Percentiles rank a stretch among this genome's conserved stretches.
Conservation (phyloP, 2,888 invertebrate species). For the Achlya flavicornis region DNA sequence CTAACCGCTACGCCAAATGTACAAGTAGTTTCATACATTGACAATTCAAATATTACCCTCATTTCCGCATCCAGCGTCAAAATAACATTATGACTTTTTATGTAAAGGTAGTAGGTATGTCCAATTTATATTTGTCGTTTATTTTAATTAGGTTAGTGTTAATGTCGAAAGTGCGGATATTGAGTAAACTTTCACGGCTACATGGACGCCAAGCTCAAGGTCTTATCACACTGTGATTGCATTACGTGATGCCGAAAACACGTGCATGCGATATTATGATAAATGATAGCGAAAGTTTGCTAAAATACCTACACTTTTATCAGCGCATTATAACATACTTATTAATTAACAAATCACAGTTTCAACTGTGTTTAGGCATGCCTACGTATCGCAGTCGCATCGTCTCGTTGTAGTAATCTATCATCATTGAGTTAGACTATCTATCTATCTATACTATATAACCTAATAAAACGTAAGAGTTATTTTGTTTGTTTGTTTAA, state of each 20-base stretch:
- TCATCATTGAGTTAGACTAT: too few species aligned
- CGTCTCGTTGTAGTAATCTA: too few species aligned
- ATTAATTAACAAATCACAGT: too few species aligned
- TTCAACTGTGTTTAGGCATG: too few species aligned
- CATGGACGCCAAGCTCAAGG: slow-evolving; percentile 2
- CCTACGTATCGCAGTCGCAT: too few species aligned
- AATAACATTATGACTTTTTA: not conserved
- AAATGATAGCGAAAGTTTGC: not conserved
- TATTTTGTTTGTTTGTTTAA: too few species aligned
- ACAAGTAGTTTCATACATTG: too few species aligned
- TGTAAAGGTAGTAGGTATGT: not conserved
- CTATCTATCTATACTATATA: too few species aligned
- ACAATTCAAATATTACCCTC: too few species aligned
- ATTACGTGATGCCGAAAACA: slow-evolving; percentile 1
- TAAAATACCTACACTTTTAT: not conserved
- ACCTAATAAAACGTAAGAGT: too few species aligned
- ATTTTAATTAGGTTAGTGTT: slow-evolving; percentile 5
- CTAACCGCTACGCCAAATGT: not conserved
- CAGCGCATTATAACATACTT: too few species aligned
- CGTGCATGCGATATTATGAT: not conserved
- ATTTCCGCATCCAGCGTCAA: too few species aligned
- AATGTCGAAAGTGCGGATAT: slow-evolving; percentile 5
- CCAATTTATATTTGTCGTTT: not conserved
- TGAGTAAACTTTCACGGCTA: not conserved
- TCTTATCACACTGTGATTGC: slow-evolving; percentile 3